These are phyloP conservation scores for Sorex araneus DNA, from an alignment of 2,113 vertebrate species.

Conservation along the genomic window DNA sequence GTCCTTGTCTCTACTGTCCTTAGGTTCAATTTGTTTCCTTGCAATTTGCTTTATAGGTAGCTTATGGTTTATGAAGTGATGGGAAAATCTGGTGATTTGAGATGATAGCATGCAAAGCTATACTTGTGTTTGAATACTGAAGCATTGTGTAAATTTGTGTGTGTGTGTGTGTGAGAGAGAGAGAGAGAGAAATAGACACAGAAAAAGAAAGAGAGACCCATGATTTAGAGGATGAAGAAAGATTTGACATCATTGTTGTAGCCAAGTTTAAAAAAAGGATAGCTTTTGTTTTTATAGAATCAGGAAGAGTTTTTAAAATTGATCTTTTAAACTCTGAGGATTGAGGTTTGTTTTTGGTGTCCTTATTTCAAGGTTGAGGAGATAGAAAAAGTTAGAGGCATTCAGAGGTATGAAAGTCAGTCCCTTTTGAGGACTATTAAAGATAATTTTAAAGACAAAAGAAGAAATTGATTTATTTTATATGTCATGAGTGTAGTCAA, in stretches of 20 bases:
- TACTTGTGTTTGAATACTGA: slow-evolving; percentile 30
- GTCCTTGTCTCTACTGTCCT: too few relatives aligned
- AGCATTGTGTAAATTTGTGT: background rate
- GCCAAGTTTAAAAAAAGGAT: background rate
- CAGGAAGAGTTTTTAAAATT: slow-evolving; percentile 13
- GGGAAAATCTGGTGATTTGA: slow-evolving; percentile 6
- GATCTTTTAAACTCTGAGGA: background rate
- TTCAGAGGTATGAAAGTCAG: background rate
- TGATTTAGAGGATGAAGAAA: background rate
- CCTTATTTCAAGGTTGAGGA: slow-evolving; percentile 44
- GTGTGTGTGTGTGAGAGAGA: too few relatives aligned
- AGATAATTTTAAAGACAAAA: background rate
- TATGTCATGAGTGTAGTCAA: background rate
- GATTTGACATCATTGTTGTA: slow-evolving; percentile 21
- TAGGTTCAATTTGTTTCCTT: background rate
- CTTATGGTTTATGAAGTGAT: background rate
- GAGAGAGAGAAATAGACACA: too few relatives aligned
- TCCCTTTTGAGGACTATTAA: background rate
- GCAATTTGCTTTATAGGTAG: background rate
- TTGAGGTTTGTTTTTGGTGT: background rate
- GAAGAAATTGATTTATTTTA: background rate
- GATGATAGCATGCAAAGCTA: background rate
- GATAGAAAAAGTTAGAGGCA: background rate
- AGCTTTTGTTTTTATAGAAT: slow-evolving; percentile 26
- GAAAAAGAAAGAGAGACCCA: too few relatives aligned